Base-by-base conservation (phyloP, 2,888 invertebrate genomes). In the Allygus modestus region DNA sequence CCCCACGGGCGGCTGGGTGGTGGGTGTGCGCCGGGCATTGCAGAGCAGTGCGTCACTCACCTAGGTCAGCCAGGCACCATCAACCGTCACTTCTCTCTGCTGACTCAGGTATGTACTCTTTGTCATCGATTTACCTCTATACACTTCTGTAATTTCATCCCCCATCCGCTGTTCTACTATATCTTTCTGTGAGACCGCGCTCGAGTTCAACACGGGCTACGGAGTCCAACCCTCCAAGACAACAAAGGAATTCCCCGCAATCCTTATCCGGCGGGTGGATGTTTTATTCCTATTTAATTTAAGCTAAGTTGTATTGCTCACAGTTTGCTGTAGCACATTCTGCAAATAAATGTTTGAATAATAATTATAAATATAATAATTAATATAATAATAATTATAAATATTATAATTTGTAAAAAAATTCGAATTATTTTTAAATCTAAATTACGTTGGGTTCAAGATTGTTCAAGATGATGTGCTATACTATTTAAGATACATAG, bases 1-100 rank as follows among this genome's bases (percentile, higher is more conserved):
- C n/a, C n/a, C n/a, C 51, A 4, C n/a, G 51, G 20, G 54, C 37
- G 51, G 51, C n/a, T 11, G 23, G 9, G 20, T 1, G 58, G 23
- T 28, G 15, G 65, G 28, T 2, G 9, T 4, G 28, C 28, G 5
- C 65, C 12, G 26, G 26, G 65, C 28, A 5, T 5, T 20, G 26
- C 58, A 23, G 5, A 58, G 58, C 58, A 58, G 58, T 65, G 65
- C 65, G 31, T 65, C 65, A 23, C 23, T 65, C 1, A 4, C 12
- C 65, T 15, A 65, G 65, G 65, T 65, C 65, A 65, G 65, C 65
- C 31, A 31, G 65, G 65, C 28, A 2, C 65, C 65, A 5, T 20
- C 65, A 15, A 5, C 31, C n/a, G 7, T 31, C 26, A 58, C 2
- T 20, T 58, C 31, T 15, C 54, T 11, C 65, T 5, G 28, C 31